A percentile compares a stretch with the other conserved stretches of the same genome.
These are phyloP conservation scores for Drosophila lutescens DNA, from an alignment of 2,888 invertebrate species.

Conservation along the genomic window DNA sequence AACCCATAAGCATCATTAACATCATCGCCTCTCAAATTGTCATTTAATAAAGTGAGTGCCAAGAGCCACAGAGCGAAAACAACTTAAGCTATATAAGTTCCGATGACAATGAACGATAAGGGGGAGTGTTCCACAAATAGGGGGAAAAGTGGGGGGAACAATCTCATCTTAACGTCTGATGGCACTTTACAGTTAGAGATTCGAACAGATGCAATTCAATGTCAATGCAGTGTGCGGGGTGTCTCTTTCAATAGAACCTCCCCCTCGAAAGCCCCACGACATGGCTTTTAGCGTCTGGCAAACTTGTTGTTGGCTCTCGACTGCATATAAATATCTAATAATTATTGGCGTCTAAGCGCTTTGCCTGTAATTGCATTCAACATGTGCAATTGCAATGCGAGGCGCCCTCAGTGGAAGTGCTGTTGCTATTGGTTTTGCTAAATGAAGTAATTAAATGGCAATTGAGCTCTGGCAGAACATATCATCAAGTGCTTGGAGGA, in stretches of 20 bases:
- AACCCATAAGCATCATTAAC: conserved; percentile 17
- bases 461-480: conserved; percentile 43
- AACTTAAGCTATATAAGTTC: conserved; percentile 7
- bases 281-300: conserved; percentile 22
- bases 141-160: not conserved
- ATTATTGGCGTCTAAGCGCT: conserved; percentile 73
- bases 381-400: conserved; percentile 50
- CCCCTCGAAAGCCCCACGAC: not conserved
- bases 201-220: conserved; percentile 62
- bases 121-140: not conserved
- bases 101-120: conserved; percentile 10
- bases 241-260: not conserved
- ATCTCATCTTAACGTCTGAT: conserved; percentile 39
- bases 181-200: conserved; percentile 58
- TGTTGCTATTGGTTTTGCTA: conserved; percentile 48
- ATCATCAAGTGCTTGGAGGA: conserved; percentile 12
- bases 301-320: conserved; percentile 28
- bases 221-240: conserved; percentile 50
- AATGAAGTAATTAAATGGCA: conserved; percentile 67
- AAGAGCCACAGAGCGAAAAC: conserved; percentile 20
- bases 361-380: conserved; percentile 62
- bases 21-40: conserved; percentile 34
- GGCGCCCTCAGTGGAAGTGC: conserved; percentile 22
- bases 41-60: conserved; percentile 42
- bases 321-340: conserved; percentile 64